Base-by-base conservation (phyloP, 2,888 invertebrate species). In the Lasioglossum pauxillum region DNA sequence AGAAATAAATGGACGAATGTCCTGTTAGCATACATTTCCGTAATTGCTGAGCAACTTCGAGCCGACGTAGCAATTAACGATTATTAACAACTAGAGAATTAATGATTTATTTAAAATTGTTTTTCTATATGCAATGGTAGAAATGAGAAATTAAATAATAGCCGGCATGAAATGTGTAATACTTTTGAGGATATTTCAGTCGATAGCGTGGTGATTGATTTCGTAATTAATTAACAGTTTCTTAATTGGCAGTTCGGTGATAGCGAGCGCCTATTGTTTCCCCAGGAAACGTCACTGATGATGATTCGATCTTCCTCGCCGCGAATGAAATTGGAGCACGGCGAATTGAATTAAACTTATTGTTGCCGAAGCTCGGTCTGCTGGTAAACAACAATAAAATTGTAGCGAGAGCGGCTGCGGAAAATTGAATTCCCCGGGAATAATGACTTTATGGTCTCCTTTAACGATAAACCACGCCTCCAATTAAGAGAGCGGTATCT, bases 381-480 rank as follows among this genome's bases (percentile, higher is more conserved):
- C 19, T 23, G 16, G 3, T 35, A 67, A 67, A 35, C 67, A 31
- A 35, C 35, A 35, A 35, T 67, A 35, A 35, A 35, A 35, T 35
- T 35, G 23, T 35, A 35, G 35, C 4, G 67, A 35, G 31, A 67
- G 23, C 23, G 16, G 8, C 67, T 16, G 19, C 7, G 19, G 64
- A 31, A 64, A 31, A 64, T 67, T 16, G 35, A 67, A 67, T 67
- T 35, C 23, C 35, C 35, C 16, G 8, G 67, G 10, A 8, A 67
- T 35, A 67, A 67, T 23, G 35, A 35, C 35, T 67, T 67, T 35
- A 35, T 3, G 10, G 67, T 19, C 8, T 67, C 31, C 35, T 35
- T 67, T 67, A 67, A 67, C 67, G 67, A 67, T 35, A 67, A 67
- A 67, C 67, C 35, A 3, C 67, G 67, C 31, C 67, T 35, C 35